phyloP scores from a whole-genome alignment of 2,797 vertebrate species.

The Vireo griseus region DNA sequence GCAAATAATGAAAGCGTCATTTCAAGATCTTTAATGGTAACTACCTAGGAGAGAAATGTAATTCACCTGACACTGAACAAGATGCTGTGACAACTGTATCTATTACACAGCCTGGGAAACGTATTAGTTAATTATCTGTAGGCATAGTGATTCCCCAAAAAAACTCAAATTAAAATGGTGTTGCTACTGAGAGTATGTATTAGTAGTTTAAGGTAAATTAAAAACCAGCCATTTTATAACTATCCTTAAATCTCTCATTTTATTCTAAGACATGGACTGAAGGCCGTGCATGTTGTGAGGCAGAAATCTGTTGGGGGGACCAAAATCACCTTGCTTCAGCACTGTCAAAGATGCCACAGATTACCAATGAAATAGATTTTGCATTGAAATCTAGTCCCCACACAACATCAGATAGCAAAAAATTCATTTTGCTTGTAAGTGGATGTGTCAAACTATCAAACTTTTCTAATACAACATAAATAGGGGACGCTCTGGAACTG shows the following conservation, averaged over 20 bases:
- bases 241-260: neutral
- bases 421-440: slow-evolving; percentile 23
- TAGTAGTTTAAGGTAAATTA: neutral
- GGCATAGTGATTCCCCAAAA: slow-evolving; percentile 1
- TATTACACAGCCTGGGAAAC: slow-evolving; percentile 6
- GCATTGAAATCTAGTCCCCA: neutral
- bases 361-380: neutral
- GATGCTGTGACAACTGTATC: neutral
- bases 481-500: neutral
- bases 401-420: slow-evolving; percentile 15
- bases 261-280: neutral
- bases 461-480: slow-evolving; percentile 28
- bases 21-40: slow-evolving; percentile 1
- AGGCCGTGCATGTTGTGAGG: neutral
- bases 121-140: slow-evolving; percentile 31
- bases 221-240: neutral
- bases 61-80: slow-evolving; percentile 24
- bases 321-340: neutral
- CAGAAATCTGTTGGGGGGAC: neutral
- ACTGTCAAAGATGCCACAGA: neutral
- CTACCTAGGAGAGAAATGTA: slow-evolving; percentile 14
- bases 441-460: slow-evolving; percentile 6
- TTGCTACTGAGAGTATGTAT: neutral
- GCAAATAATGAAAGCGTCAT: slow-evolving; percentile 23
- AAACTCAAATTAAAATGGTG: slow-evolving; percentile 23